Evolutionary conservation across 2,888 invertebrate species (phyloP).

Genomic region (Sialis lutaria): DNA sequence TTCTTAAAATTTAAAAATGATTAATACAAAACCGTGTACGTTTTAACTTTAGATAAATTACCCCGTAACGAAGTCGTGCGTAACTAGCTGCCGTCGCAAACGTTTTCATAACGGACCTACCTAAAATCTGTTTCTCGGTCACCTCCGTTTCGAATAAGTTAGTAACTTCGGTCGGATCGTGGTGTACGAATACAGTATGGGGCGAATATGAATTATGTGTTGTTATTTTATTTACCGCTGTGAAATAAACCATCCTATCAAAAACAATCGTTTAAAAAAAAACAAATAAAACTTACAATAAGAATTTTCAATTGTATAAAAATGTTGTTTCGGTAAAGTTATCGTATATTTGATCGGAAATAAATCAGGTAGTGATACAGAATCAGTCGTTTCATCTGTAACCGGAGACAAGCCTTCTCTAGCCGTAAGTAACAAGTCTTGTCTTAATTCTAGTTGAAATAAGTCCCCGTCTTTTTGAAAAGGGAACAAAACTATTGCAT

Average conservation of each 20-base stretch:
- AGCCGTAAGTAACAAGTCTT: constrained; percentile 49
- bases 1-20: constrained; percentile 2
- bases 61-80: constrained; percentile 59
- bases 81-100: constrained; percentile 61
- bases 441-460: constrained; percentile 44
- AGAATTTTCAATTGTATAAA: constrained; percentile 40
- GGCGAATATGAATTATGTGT: constrained; percentile 25
- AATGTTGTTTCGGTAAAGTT: constrained; percentile 41
- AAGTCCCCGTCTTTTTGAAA: constrained; percentile 41
- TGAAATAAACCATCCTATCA: no score
- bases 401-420: constrained; percentile 39
- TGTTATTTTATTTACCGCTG: no score
- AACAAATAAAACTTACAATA: constrained; percentile 45
- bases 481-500: constrained; percentile 36
- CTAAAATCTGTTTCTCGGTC: constrained; percentile 45
- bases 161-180: constrained; percentile 40
- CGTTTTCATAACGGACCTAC: constrained; percentile 51
- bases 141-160: constrained; percentile 54
- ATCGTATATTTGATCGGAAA: constrained; percentile 58
- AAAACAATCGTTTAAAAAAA: background rate
- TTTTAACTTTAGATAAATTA: constrained; percentile 21
- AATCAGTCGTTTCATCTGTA: constrained; percentile 28
- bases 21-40: constrained; percentile 6
- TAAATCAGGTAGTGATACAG: constrained; percentile 46
- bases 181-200: constrained; percentile 65